A percentile compares a stretch with the other conserved stretches of the same genome.
Conservation (phyloP, 2,797 vertebrate species). For the Salmo trutta region DNA sequence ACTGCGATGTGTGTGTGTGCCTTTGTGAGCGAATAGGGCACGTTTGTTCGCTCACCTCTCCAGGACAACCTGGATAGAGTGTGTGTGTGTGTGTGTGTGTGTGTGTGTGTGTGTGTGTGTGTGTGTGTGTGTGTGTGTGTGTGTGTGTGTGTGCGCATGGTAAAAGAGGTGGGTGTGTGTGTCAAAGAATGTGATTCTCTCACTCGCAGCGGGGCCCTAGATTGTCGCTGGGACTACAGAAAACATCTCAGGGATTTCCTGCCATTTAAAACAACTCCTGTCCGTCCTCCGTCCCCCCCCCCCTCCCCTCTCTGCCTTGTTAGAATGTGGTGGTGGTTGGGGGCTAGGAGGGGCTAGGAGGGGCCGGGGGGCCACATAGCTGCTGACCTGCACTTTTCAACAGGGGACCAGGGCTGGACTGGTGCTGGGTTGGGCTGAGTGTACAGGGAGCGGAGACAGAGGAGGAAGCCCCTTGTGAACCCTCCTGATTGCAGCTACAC, state of each 20-base stretch:
- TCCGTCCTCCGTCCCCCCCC: slow-evolving; percentile 45
- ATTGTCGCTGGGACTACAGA: slow-evolving; percentile 69
- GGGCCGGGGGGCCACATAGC: background rate
- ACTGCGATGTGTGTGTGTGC: slow-evolving; percentile 44
- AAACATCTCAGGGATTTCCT: slow-evolving; percentile 82
- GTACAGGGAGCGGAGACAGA: slow-evolving; percentile 15
- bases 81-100: slow-evolving; percentile 14
- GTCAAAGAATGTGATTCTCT: slow-evolving; percentile 39
- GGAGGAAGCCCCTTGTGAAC: slow-evolving; percentile 42
- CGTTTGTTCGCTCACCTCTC: slow-evolving; percentile 35
- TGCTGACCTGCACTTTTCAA: slow-evolving; percentile 21
- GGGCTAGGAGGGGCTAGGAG: background rate
- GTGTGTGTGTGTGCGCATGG: slow-evolving; percentile 10
- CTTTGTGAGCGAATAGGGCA: slow-evolving; percentile 38
- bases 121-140: too few species aligned
- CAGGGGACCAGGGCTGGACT: background rate
- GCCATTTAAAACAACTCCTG: slow-evolving; percentile 71
- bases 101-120: too few species aligned
- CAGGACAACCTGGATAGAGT: slow-evolving; percentile 36
- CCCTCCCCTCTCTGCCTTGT: slow-evolving; percentile 4
- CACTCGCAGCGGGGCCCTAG: slow-evolving; percentile 45
- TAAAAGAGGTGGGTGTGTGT: background rate
- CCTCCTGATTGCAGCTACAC: slow-evolving; percentile 42
- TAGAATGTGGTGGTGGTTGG: background rate
- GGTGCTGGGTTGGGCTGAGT: slow-evolving; percentile 2